Conservation (phyloP, 1,140 invertebrate species). For the Papilio helenus region DNA sequence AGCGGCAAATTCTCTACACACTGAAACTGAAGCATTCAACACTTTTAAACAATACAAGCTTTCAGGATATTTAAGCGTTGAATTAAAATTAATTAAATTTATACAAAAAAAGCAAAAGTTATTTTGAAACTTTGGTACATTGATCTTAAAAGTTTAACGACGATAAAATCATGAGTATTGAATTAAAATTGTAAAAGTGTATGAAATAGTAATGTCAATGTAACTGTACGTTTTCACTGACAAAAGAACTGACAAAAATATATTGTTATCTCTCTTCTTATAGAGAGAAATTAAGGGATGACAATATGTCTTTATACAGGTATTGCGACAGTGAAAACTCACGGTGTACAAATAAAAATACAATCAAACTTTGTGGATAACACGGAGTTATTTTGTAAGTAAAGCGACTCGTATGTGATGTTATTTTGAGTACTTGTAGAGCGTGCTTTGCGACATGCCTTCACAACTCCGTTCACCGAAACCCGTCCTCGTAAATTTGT, state of each 20-base stretch:
- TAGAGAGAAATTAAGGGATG: neutral
- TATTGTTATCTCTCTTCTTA: neutral
- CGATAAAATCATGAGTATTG: neutral
- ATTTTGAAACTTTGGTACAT: neutral
- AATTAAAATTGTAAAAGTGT: neutral
- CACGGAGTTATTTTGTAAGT: slow-evolving; percentile 56
- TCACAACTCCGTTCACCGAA: slow-evolving; percentile 45
- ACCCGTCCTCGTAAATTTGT: neutral
- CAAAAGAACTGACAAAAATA: neutral
- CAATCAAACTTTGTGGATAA: slow-evolving; percentile 12
- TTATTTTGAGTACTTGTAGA: slow-evolving; percentile 57
- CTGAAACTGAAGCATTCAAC: slow-evolving; percentile 48
- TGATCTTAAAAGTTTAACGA: neutral
- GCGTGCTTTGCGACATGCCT: slow-evolving; percentile 71
- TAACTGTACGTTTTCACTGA: neutral
- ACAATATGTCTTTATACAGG: neutral
- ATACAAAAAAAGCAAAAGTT: slow-evolving; percentile 2
- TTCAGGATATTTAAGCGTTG: neutral
- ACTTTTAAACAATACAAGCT: slow-evolving; percentile 24
- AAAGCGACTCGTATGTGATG: slow-evolving; percentile 61
- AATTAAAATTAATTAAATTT: neutral
- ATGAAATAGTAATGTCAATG: neutral
- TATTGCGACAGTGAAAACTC: neutral
- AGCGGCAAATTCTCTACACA: slow-evolving; percentile 54
- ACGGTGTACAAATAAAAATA: neutral